Base-by-base conservation (phyloP, 1,140 invertebrate species). In the Pantala flavescens region DNA sequence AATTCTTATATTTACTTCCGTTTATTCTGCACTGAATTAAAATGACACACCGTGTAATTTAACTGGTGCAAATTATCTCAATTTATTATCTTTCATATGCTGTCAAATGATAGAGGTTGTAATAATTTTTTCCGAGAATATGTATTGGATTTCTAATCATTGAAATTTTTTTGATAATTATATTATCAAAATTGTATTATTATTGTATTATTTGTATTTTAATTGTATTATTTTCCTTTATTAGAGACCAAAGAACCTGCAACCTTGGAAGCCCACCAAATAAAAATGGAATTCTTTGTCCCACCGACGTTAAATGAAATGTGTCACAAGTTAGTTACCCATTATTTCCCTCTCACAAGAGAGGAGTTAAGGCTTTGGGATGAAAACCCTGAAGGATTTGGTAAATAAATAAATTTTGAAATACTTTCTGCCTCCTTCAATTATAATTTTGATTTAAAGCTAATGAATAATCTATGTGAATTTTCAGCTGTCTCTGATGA, bases 281-380 rank as follows among this genome's bases (percentile, higher is more conserved):
- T 92, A 12, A 91, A 91, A 81, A 82, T 83, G 28, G 84, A 86
- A 74, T 94, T 94, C 82, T 95, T 96, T 78, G 90, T 88, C 23
- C 81, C 82, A 24, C 84, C 88, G 77, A 88, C 85, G 7, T 80
- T 94, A 43, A 88, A 86, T 42, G 91, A 93, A 82, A 93, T 98
- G 80, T 93, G 91, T 80, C 85, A 89, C 21, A 90, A 91, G 78
- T 86, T 98, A 7, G 89, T 98, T 0, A 90, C 90, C 0, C 90
- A 94, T 78, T 98, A 97, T 82, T 95, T 98, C 80, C 85, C 94
- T 28, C 85, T 98, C 16, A 94, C 91, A 5, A 85, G 88, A 74
- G 88, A 91, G 73, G 96, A 98, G 82, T 83, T 98, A 70, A 88
- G 91, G 73, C 84, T 89, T n/a, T 98, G 95, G 96, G 91, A 94